A percentile compares a stretch with the other conserved stretches of the same genome.
phyloP scores from a whole-genome alignment of 1,140 invertebrate species.

The Andrena cerasifolii region DNA sequence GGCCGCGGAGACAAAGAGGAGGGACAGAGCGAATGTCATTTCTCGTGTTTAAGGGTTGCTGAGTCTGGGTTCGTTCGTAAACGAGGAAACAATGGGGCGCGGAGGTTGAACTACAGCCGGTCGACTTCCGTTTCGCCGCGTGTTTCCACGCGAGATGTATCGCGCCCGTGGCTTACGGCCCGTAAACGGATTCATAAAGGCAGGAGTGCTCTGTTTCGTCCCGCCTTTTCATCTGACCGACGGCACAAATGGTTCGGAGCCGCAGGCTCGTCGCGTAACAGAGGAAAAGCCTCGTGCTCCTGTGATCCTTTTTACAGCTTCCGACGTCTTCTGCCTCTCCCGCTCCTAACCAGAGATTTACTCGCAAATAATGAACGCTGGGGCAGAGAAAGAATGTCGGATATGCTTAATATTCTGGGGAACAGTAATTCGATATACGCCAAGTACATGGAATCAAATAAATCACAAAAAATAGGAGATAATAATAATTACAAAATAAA shows the following conservation, averaged over 20 bases:
- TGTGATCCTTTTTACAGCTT: no score
- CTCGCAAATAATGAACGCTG: no score
- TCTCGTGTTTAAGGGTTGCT: slow-evolving; percentile 10
- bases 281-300: neutral
- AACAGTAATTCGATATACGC: no score
- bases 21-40: slow-evolving; percentile 5
- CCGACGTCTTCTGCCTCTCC: no score
- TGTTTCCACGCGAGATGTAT: neutral
- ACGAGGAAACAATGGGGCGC: slow-evolving; percentile 29
- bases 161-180: neutral
- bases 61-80: neutral
- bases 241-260: slow-evolving; percentile 9
- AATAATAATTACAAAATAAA: no score
- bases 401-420: no score
- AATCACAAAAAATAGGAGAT: no score
- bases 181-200: slow-evolving; percentile 49
- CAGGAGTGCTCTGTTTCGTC: neutral
- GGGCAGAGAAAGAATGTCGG: no score
- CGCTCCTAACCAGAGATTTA: no score
- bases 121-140: slow-evolving; percentile 16
- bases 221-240: slow-evolving; percentile 13
- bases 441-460: no score
- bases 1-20: neutral
- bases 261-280: neutral
- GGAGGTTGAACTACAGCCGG: neutral